Evolutionary conservation across 2,797 vertebrate species (phyloP).

Genomic region (Dicrostonyx torquatus): DNA sequence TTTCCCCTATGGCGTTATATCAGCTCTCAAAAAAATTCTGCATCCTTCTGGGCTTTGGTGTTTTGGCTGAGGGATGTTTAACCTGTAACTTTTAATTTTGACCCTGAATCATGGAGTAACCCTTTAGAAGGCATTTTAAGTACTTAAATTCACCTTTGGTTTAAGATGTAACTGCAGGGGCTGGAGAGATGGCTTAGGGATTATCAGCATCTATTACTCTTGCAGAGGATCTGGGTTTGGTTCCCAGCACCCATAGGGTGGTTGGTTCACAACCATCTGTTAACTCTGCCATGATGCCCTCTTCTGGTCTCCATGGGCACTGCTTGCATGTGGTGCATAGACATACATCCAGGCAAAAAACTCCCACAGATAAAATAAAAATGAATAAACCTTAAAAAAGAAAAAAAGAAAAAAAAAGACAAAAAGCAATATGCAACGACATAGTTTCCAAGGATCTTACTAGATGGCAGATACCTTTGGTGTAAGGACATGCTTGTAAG

Average conservation of each 20-base stretch:
- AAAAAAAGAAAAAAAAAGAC: too few relatives aligned
- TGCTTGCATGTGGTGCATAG: neutral
- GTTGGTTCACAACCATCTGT: neutral
- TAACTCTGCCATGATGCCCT: neutral
- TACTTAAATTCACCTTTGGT: neutral
- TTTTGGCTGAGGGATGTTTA: neutral
- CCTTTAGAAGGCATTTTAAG: neutral
- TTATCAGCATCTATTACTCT: neutral
- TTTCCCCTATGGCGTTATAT: neutral
- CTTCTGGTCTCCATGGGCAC: neutral
- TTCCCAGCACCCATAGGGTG: neutral
- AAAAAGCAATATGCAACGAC: neutral
- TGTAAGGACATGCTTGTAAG: neutral
- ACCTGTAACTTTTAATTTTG: neutral
- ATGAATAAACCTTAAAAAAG: neutral
- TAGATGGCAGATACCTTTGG: neutral
- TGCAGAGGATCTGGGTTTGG: neutral
- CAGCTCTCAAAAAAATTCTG: neutral
- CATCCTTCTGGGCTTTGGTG: neutral
- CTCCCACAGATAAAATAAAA: neutral
- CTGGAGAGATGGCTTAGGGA: neutral
- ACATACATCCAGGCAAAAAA: neutral
- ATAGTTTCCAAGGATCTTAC: neutral
- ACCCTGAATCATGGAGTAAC: neutral
- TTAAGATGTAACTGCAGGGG: neutral